Conservation (phyloP, 2,888 invertebrate species). For the Sinohyriopsis cumingii region DNA sequence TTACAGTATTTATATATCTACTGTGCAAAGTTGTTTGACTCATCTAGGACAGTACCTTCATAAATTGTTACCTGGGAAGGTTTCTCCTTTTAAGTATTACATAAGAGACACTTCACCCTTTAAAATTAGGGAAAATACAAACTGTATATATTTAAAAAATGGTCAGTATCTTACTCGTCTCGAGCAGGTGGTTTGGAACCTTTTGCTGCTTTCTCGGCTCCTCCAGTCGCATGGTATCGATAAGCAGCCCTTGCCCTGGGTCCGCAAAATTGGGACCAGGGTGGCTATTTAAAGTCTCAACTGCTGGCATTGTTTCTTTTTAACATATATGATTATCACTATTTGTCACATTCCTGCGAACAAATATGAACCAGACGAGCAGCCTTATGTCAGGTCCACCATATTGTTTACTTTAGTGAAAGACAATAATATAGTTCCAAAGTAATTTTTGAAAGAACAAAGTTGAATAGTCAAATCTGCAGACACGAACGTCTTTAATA, state of each 20-base stretch:
- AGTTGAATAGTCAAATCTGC: too few species aligned
- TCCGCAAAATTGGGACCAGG: constrained; percentile 29
- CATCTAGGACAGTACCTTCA: too few species aligned
- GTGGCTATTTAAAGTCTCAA: constrained; percentile 41
- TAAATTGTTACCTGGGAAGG: too few species aligned
- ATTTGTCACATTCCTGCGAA: too few species aligned
- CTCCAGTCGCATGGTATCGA: constrained; percentile 64
- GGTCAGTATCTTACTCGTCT: constrained; percentile 51
- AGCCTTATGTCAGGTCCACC: not conserved
- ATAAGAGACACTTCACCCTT: not conserved
- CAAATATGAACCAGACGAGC: too few species aligned
- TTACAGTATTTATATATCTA: too few species aligned
- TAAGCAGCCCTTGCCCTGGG: constrained; percentile 40
- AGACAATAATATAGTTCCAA: not conserved
- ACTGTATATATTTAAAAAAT: not conserved
- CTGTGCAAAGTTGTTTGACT: too few species aligned
- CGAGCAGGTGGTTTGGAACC: constrained; percentile 61
- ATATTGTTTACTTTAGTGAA: not conserved
- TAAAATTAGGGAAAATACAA: not conserved
- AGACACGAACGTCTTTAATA: too few species aligned
- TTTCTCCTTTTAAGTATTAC: not conserved
- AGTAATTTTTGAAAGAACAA: not conserved
- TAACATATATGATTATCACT: not conserved
- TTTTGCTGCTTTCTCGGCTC: constrained; percentile 57
- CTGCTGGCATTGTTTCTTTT: constrained; percentile 38